phyloP scores from a whole-genome alignment of 1,140 invertebrate species.

The Pissodes strobi region DNA sequence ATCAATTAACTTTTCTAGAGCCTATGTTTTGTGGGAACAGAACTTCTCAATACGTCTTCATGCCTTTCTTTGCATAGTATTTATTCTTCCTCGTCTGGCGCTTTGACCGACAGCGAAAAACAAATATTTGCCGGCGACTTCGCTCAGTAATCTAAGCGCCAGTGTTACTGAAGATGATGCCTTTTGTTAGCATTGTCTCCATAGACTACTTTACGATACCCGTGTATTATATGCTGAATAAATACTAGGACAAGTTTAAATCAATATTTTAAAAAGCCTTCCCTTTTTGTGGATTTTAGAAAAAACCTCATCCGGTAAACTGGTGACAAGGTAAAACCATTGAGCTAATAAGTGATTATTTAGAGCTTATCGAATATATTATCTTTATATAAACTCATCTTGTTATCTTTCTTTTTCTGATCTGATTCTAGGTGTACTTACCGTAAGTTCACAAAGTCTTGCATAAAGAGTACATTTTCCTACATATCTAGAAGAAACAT shows the following conservation, averaged over 20 bases:
- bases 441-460: too few relatives aligned
- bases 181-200: constrained; percentile 32
- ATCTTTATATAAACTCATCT: too few relatives aligned
- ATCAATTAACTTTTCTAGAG: constrained; percentile 15
- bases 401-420: too few relatives aligned
- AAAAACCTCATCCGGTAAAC: background rate
- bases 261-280: constrained; percentile 21
- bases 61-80: constrained; percentile 27
- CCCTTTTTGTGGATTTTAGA: background rate
- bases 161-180: constrained; percentile 31
- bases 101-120: background rate
- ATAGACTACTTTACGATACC: constrained; percentile 30
- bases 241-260: constrained; percentile 23
- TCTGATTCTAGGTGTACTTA: too few relatives aligned
- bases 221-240: constrained; percentile 16
- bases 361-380: too few relatives aligned
- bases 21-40: constrained; percentile 25
- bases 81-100: constrained; percentile 28
- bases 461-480: too few relatives aligned
- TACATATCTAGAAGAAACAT: too few relatives aligned
- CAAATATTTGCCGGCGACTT: constrained; percentile 20
- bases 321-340: background rate
- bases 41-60: constrained; percentile 16
- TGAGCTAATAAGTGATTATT: too few relatives aligned
- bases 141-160: constrained; percentile 23